These are phyloP conservation scores for Xenops minutus DNA, from an alignment of 2,797 vertebrate species.

Conservation along the genomic window DNA sequence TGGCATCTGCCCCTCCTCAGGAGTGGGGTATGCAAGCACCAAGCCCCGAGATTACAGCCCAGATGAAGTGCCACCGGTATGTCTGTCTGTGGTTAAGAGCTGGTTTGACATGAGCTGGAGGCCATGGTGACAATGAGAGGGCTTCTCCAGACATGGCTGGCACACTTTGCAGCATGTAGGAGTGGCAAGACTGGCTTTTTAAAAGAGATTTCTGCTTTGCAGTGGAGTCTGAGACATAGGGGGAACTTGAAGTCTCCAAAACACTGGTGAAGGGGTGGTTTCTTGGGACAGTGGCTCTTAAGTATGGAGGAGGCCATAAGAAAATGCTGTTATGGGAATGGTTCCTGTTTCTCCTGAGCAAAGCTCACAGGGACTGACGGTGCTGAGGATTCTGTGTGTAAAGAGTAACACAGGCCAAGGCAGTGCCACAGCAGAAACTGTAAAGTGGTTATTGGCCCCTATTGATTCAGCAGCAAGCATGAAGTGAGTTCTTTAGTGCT, in stretches of 20 bases:
- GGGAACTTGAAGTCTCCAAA: neutral
- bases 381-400: neutral
- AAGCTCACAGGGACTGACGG: neutral
- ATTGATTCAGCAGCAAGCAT: neutral
- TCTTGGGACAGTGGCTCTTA: neutral
- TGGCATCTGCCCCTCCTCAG: slow-evolving; percentile 69
- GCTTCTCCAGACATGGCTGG: neutral
- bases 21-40: slow-evolving; percentile 73
- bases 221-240: neutral
- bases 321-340: accelerated
- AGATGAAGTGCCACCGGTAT: slow-evolving; percentile 83
- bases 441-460: neutral
- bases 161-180: neutral
- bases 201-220: neutral
- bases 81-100: neutral
- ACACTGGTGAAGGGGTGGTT: neutral
- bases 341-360: neutral
- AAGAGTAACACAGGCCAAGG: neutral
- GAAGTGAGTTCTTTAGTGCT: neutral
- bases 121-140: neutral
- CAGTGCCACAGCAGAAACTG: neutral
- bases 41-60: slow-evolving; percentile 80
- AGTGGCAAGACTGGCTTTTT: neutral
- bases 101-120: neutral
- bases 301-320: neutral